phyloP scores from a whole-genome alignment of 2,113 vertebrate species.

The Bos indicus region DNA sequence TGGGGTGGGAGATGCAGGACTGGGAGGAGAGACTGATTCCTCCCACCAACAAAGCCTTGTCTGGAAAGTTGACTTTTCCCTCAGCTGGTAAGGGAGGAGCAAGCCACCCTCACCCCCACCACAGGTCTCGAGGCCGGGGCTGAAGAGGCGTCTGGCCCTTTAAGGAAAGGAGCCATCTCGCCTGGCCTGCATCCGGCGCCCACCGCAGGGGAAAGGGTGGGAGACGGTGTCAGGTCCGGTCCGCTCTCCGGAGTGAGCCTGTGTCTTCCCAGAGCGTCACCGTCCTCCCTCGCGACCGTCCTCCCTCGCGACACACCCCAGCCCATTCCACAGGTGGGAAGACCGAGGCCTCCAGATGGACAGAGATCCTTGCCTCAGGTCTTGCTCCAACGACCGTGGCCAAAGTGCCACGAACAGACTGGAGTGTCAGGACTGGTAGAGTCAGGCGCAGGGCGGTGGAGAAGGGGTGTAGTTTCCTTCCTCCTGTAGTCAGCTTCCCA shows the following conservation, averaged over 20 bases:
- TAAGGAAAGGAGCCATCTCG: background rate
- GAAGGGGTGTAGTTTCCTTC: background rate
- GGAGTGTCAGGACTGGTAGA: background rate
- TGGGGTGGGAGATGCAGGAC: background rate
- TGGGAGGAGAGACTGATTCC: background rate
- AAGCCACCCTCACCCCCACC: background rate
- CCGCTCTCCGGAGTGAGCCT: background rate
- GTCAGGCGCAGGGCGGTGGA: background rate
- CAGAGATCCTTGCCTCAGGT: background rate
- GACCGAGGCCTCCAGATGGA: background rate
- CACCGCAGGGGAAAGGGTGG: background rate
- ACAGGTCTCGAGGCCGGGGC: background rate
- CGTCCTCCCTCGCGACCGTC: background rate
- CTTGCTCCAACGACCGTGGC: background rate
- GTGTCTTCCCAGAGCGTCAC: background rate
- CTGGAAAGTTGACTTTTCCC: slow-evolving; percentile 13
- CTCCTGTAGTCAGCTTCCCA: background rate
- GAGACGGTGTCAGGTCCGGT: background rate
- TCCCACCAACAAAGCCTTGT: background rate
- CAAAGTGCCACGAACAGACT: background rate
- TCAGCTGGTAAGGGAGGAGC: background rate
- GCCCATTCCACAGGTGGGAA: background rate
- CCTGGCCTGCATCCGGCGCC: background rate
- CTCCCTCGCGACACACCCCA: background rate
- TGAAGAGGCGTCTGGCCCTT: background rate